Evolutionary conservation across 2,113 vertebrate genomes (phyloP), one percentile per base, ranked within the genome.

Genomic region (Myotis davidii): DNA sequence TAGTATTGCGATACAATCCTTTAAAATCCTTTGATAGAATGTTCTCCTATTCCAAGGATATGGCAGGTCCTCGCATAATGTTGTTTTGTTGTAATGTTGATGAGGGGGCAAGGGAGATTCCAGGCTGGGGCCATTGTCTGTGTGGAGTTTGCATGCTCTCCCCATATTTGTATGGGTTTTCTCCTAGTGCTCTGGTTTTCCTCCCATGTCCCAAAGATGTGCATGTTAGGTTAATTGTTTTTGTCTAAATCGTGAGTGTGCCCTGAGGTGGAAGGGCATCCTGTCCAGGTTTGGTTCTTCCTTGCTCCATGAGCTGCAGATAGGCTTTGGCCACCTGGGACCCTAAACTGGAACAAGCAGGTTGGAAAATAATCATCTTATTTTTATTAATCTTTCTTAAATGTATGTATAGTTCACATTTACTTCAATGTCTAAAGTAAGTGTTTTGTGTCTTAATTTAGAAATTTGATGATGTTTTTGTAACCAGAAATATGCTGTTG

Each of bases 1-100:
- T 59, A 39, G 56, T 91, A 54, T 27, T 96, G 42, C 72, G 77
- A 64, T 91, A 21, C 65, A 95, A 29, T 79, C 42, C 56, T 56
- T 88, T 85, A 93, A 96, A 95, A 45, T 59, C 14, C 20, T 96
- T 72, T 78, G 65, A 84, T 95, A 91, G 67, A 52, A 32, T 67
- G 0, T n/a, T 32, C 14, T 29, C n/a, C 6, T 17, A 45, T 95
- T 42, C 81, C n/a, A 17, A 18, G 72, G 21, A 59, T 78, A 79
- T 12, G 7, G 7, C 48, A 79, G 12, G 12, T 56, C 77, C 48
- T 50, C 3, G 18, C 20, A 77, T 52, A 77, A 77, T 32, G 45
- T 13, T 14, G n/a, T 56, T 79, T 79, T 37, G 21, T 54, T 79
- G 56, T 25, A 56, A 37, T 37, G 21, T 56, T 16, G n/a, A 56